phyloP scores from a whole-genome alignment of 1,140 invertebrate species.

The Potamilus streckersoni region DNA sequence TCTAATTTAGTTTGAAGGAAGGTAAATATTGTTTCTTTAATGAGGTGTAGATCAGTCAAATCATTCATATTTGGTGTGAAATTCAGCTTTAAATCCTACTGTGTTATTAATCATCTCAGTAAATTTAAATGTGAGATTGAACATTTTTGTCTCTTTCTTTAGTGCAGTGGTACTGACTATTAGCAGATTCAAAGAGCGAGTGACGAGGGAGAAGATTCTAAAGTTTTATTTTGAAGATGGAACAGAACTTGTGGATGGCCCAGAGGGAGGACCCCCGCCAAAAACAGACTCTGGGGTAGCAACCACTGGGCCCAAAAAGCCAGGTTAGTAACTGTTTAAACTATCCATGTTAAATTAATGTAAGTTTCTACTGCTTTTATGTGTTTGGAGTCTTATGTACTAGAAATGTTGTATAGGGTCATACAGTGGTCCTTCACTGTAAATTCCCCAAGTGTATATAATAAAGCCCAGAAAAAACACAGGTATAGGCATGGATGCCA shows the following conservation, averaged over 20 bases:
- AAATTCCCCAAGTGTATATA: neutral
- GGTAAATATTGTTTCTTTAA: too few species aligned
- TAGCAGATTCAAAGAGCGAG: slow-evolving; percentile 20
- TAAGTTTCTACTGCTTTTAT: neutral
- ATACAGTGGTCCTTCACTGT: too few species aligned
- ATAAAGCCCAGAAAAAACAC: too few species aligned
- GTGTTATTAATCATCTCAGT: too few species aligned
- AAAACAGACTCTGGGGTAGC: neutral
- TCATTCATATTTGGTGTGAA: neutral
- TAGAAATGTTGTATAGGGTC: neutral
- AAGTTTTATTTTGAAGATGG: slow-evolving; percentile 35
- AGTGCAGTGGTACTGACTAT: slow-evolving; percentile 22
- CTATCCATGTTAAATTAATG: neutral
- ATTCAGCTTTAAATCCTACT: neutral
- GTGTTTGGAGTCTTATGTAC: neutral
- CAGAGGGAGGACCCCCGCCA: neutral
- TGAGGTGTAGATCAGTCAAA: too few species aligned
- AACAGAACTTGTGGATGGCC: slow-evolving; percentile 19
- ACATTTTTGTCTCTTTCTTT: neutral
- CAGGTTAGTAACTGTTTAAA: slow-evolving; percentile 2
- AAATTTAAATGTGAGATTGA: neutral
- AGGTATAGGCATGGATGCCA: too few species aligned
- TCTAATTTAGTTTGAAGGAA: too few species aligned
- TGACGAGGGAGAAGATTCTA: slow-evolving; percentile 2
- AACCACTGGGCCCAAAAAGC: slow-evolving; percentile 2